These are phyloP conservation scores for Temnothorax longispinosus DNA, from an alignment of 1,140 invertebrate genomes.

Conservation along the genomic window DNA sequence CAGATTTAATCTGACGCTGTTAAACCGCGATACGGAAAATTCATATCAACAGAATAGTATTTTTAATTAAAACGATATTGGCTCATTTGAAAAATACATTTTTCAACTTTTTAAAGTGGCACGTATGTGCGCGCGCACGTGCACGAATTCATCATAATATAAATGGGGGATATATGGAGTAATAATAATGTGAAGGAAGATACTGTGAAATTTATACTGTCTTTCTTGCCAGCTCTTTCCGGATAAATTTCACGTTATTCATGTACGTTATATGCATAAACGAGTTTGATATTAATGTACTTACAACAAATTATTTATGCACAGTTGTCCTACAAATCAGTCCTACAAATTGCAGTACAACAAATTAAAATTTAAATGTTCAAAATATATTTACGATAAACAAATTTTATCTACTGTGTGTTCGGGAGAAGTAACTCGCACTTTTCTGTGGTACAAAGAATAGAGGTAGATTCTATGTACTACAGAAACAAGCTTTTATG, in stretches of 20 bases:
- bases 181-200: conserved; percentile 42
- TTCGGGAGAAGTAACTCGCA: conserved; percentile 37
- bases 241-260: conserved; percentile 35
- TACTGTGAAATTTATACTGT: conserved; percentile 10
- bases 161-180: conserved; percentile 1
- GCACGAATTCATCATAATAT: conserved; percentile 18
- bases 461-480: conserved; percentile 14
- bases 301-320: conserved; percentile 56
- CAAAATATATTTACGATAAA: conserved; percentile 42
- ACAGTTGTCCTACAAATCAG: conserved; percentile 41
- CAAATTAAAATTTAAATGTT: conserved; percentile 47
- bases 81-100: conserved; percentile 1
- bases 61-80: conserved; percentile 58
- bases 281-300: conserved; percentile 54
- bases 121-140: neutral
- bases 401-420: conserved; percentile 43
- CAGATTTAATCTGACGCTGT: conserved; percentile 55
- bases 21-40: conserved; percentile 48
- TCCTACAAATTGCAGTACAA: conserved; percentile 52
- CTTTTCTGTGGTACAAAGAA: conserved; percentile 25
- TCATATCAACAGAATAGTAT: conserved; percentile 58
- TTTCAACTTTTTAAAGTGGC: conserved; percentile 19
- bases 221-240: conserved; percentile 31
- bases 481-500: neutral
- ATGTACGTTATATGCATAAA: conserved; percentile 46